A percentile compares a stretch with the other conserved stretches of the same genome.
phyloP scores from a whole-genome alignment of 1,140 invertebrate species.

The Calosoma granatense region DNA sequence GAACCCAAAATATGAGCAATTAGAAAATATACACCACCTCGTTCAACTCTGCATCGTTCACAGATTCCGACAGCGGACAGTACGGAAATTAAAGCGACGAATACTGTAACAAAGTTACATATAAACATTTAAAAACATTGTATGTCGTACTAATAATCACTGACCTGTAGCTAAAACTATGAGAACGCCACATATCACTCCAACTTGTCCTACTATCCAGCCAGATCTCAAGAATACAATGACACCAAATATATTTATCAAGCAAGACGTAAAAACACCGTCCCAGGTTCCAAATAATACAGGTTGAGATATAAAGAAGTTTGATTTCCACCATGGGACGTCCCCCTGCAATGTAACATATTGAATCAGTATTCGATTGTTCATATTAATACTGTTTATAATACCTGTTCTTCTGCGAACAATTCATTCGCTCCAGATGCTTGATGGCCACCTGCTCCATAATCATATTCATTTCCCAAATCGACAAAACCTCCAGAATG shows the following conservation, averaged over 20 bases:
- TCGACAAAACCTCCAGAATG: constrained; percentile 58
- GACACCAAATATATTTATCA: constrained; percentile 95
- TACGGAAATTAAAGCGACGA: constrained; percentile 80
- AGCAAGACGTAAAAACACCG: constrained; percentile 88
- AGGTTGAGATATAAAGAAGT: constrained; percentile 87
- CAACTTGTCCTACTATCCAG: constrained; percentile 94
- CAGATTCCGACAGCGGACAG: constrained; percentile 92
- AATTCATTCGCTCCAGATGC: constrained; percentile 77
- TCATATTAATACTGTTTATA: background rate
- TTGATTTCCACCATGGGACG: constrained; percentile 84
- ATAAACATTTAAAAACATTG: constrained; percentile 10
- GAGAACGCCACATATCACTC: constrained; percentile 75
- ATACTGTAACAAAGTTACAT: constrained; percentile 46
- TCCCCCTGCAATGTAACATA: constrained; percentile 51
- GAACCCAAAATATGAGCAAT: constrained; percentile 89
- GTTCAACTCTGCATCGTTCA: constrained; percentile 86
- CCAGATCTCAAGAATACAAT: constrained; percentile 93
- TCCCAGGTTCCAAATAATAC: constrained; percentile 96
- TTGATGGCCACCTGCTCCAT: constrained; percentile 66
- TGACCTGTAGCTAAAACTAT: constrained; percentile 79
- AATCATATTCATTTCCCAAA: constrained; percentile 59
- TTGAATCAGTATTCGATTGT: constrained; percentile 4
- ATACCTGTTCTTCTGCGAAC: constrained; percentile 74
- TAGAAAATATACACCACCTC: constrained; percentile 92
- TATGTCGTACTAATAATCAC: constrained; percentile 11